phyloP scores from a whole-genome alignment of 2,797 vertebrate species.

The Gobio occitaniae region DNA sequence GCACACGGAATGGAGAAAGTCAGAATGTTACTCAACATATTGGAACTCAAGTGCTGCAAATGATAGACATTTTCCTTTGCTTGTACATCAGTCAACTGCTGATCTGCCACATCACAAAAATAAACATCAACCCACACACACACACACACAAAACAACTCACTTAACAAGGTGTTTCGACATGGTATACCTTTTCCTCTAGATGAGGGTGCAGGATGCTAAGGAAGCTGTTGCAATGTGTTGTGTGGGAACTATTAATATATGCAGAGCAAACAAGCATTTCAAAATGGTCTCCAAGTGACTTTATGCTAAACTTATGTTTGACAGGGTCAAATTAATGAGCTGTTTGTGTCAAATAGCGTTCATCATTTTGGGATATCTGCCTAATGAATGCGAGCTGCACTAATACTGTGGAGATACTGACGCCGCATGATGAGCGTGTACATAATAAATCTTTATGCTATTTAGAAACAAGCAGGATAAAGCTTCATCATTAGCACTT shows the following conservation, averaged over 20 bases:
- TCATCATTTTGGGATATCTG: conserved; percentile 45
- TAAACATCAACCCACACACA: conserved; percentile 38
- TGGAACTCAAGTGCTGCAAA: conserved; percentile 36
- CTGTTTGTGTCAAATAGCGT: conserved; percentile 43
- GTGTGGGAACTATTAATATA: conserved; percentile 35
- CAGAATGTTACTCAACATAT: conserved; percentile 30
- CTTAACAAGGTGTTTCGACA: conserved; percentile 36
- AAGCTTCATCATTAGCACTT: conserved; percentile 5
- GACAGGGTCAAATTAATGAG: conserved; percentile 58
- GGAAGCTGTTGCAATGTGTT: conserved; percentile 14
- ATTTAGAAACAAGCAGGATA: conserved; percentile 1
- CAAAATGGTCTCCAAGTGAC: conserved; percentile 38
- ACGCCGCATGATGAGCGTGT: conserved; percentile 13
- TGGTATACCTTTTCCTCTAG: not conserved
- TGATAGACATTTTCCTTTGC: conserved; percentile 42
- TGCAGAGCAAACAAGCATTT: conserved; percentile 35
- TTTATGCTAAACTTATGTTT: conserved; percentile 49
- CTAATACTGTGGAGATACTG: conserved; percentile 47
- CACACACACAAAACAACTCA: conserved; percentile 2
- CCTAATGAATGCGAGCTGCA: conserved; percentile 55
- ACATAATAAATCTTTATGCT: conserved; percentile 43
- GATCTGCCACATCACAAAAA: conserved; percentile 44
- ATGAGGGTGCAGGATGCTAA: not conserved
- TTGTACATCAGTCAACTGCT: conserved; percentile 40
- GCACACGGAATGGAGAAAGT: not conserved